Percentiles rank a stretch among this genome's conserved stretches.
These are phyloP conservation scores for Leptopilina myrica DNA, from an alignment of 2,888 invertebrate species.

Conservation along the genomic window DNA sequence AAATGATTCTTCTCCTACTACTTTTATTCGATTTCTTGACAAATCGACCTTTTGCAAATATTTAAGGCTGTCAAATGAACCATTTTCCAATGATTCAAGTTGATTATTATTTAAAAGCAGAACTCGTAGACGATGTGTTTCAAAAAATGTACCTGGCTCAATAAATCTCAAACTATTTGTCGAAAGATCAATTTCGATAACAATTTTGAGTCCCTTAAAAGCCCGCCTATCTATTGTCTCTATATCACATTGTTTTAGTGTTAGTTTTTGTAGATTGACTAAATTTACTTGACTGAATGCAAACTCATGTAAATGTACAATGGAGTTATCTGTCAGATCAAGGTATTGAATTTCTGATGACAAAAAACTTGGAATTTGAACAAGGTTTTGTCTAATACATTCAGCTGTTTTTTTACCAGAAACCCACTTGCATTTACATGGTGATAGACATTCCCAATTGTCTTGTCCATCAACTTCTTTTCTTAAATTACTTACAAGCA, in stretches of 20 bases:
- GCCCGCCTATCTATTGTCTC: constrained; percentile 85
- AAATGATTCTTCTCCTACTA: constrained; percentile 85
- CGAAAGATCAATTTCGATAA: constrained; percentile 90
- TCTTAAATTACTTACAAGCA: background rate
- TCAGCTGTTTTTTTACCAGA: constrained; percentile 91
- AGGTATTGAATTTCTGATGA: constrained; percentile 82
- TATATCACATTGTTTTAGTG: constrained; percentile 86
- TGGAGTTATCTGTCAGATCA: constrained; percentile 84
- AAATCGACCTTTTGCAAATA: constrained; percentile 87
- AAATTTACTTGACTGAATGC: constrained; percentile 85
- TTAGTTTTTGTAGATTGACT: constrained; percentile 89
- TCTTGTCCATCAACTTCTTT: constrained; percentile 69
- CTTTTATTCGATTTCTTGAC: constrained; percentile 85
- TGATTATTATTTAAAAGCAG: constrained; percentile 87
- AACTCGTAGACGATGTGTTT: constrained; percentile 84
- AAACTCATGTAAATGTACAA: constrained; percentile 82
- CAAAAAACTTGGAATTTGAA: constrained; percentile 84
- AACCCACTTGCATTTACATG: constrained; percentile 91
- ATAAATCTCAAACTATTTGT: constrained; percentile 84
- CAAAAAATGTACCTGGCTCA: constrained; percentile 84
- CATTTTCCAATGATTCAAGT: constrained; percentile 84
- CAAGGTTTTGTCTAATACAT: constrained; percentile 83
- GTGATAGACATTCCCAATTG: constrained; percentile 81
- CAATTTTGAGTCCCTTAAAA: constrained; percentile 85
- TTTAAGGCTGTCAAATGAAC: constrained; percentile 85